Percentiles rank a stretch among this genome's conserved stretches.
Evolutionary conservation across 2,113 vertebrate genomes (phyloP).

Genomic region (Lophotis ruficrista): DNA sequence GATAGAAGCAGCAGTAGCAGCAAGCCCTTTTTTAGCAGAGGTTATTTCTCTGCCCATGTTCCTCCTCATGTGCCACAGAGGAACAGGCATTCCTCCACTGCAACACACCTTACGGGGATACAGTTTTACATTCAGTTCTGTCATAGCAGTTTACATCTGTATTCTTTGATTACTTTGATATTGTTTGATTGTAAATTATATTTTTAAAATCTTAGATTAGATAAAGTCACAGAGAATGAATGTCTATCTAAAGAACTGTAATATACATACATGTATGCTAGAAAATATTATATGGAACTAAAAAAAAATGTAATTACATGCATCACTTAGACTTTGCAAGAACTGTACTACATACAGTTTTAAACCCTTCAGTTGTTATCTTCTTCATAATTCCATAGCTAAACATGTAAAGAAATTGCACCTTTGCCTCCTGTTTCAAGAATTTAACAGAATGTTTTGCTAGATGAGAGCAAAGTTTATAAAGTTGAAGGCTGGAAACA

Average conservation of each 20-base stretch:
- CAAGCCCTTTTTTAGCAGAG: background rate
- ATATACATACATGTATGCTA: background rate
- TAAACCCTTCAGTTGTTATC: background rate
- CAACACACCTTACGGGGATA: background rate
- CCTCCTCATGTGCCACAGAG: background rate
- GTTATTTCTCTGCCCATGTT: background rate
- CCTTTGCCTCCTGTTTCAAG: constrained; percentile 16
- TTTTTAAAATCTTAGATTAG: background rate
- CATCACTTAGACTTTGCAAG: constrained; percentile 3
- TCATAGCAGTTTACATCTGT: background rate
- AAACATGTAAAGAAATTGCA: constrained; percentile 39
- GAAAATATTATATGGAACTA: background rate
- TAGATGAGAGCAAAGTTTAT: constrained; percentile 34
- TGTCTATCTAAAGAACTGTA: background rate
- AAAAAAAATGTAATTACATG: background rate
- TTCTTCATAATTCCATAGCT: background rate
- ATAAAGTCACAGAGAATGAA: background rate
- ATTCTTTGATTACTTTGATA: background rate
- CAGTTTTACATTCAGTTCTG: background rate
- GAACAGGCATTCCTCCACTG: background rate
- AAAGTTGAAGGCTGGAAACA: constrained; percentile 46
- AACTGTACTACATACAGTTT: background rate
- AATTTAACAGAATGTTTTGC: constrained; percentile 45
- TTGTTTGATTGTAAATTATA: background rate
- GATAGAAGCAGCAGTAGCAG: background rate